phyloP scores from a whole-genome alignment of 2,797 vertebrate species.

The Myotis pilosus region DNA sequence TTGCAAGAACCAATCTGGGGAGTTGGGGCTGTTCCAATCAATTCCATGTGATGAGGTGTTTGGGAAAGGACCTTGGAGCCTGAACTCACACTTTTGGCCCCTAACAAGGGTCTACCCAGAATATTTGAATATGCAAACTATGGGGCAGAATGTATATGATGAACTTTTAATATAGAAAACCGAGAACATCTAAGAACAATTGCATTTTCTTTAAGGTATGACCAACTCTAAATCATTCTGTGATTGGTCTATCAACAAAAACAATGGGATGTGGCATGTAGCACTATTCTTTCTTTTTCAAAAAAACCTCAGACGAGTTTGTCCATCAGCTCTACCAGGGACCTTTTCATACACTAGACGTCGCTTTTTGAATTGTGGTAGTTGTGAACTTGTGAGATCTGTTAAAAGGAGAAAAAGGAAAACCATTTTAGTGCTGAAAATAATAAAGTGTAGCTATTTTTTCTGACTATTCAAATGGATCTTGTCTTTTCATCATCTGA shows the following conservation, averaged over 20 bases:
- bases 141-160: background rate
- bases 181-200: background rate
- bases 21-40: background rate
- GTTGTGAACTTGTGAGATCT: conserved; percentile 77
- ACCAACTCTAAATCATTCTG: conserved; percentile 41
- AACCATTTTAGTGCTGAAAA: background rate
- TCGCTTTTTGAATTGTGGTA: conserved; percentile 85
- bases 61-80: background rate
- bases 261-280: background rate
- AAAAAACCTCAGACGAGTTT: conserved; percentile 93
- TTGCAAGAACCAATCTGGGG: background rate
- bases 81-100: background rate
- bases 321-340: conserved; percentile 92
- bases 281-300: conserved; percentile 70
- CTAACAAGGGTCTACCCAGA: background rate
- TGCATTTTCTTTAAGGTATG: conserved; percentile 15
- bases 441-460: conserved; percentile 29
- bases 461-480: conserved; percentile 24
- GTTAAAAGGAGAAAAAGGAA: conserved; percentile 60
- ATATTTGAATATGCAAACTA: background rate
- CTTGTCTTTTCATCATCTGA: background rate
- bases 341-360: conserved; percentile 90
- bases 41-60: background rate
- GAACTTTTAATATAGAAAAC: conserved; percentile 56
- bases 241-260: background rate